These are phyloP conservation scores for Anguilla anguilla DNA, from an alignment of 2,797 vertebrate genomes.

Conservation along the genomic window DNA sequence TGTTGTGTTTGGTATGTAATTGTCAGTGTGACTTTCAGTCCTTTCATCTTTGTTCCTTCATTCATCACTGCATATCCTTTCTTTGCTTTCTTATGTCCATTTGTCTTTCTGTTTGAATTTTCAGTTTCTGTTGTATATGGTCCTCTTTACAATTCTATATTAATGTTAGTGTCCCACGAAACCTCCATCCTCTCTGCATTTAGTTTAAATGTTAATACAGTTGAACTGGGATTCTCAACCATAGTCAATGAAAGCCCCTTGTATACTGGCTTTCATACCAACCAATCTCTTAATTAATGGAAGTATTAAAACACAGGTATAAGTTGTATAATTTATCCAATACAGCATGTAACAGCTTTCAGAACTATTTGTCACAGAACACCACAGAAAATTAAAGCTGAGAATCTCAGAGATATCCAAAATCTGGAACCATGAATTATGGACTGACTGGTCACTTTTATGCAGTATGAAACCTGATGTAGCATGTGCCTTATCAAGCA, in stretches of 20 bases:
- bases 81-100: conserved; percentile 4
- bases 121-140: background rate
- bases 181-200: conserved; percentile 1
- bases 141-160: background rate
- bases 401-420: too few relatives aligned
- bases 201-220: conserved; percentile 6
- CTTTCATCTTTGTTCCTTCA: conserved; percentile 21
- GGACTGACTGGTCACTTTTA: too few relatives aligned
- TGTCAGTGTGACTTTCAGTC: conserved; percentile 49
- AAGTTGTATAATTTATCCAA: background rate
- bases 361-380: too few relatives aligned
- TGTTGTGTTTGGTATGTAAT: conserved; percentile 81
- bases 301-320: background rate
- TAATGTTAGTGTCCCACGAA: background rate
- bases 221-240: background rate
- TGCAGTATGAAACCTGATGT: too few relatives aligned
- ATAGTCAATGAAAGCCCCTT: background rate
- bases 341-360: too few relatives aligned
- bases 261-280: background rate
- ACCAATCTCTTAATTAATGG: background rate
- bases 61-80: conserved; percentile 13
- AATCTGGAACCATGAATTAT: too few relatives aligned
- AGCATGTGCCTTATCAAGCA: too few relatives aligned
- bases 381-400: too few relatives aligned
- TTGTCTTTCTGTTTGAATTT: conserved; percentile 24